Conservation (phyloP, 2,888 invertebrate species). For the Sinelater perroti region DNA sequence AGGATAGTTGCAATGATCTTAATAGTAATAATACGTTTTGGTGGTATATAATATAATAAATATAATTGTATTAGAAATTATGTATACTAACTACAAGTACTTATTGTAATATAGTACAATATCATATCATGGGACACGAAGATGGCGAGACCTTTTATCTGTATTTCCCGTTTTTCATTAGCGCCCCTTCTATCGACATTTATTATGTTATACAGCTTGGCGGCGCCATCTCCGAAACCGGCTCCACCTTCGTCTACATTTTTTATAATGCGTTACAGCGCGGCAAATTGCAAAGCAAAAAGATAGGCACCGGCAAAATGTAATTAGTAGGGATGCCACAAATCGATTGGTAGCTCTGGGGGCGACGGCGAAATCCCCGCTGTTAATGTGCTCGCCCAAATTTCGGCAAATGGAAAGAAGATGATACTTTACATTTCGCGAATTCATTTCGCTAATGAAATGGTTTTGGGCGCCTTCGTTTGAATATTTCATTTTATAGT, state of each 20-base stretch:
- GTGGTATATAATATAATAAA: too few relatives aligned
- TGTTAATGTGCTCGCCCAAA: conserved; percentile 22
- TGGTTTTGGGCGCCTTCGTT: neutral
- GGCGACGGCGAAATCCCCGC: conserved; percentile 18
- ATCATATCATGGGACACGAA: too few relatives aligned
- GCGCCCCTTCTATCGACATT: too few relatives aligned
- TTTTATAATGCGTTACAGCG: conserved; percentile 4
- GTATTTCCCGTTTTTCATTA: too few relatives aligned
- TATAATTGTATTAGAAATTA: too few relatives aligned
- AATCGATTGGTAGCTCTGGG: conserved; percentile 23
- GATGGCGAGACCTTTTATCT: too few relatives aligned
- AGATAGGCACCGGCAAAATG: conserved; percentile 11
- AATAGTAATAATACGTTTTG: too few relatives aligned
- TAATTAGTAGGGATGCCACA: conserved; percentile 26
- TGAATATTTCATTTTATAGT: neutral
- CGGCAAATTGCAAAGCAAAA: conserved; percentile 11
- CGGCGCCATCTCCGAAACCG: too few relatives aligned
- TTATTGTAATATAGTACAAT: too few relatives aligned
- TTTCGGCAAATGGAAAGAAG: conserved; percentile 20
- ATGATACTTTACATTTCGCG: conserved; percentile 16
- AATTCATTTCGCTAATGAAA: conserved; percentile 6
- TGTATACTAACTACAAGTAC: too few relatives aligned
- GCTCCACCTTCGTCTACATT: neutral
- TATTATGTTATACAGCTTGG: too few relatives aligned
- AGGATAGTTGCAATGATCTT: too few relatives aligned